Percentiles rank a stretch among this genome's conserved stretches.
These are phyloP conservation scores for Copidosoma aretas DNA, from an alignment of 2,888 invertebrate species.

Conservation along the genomic window DNA sequence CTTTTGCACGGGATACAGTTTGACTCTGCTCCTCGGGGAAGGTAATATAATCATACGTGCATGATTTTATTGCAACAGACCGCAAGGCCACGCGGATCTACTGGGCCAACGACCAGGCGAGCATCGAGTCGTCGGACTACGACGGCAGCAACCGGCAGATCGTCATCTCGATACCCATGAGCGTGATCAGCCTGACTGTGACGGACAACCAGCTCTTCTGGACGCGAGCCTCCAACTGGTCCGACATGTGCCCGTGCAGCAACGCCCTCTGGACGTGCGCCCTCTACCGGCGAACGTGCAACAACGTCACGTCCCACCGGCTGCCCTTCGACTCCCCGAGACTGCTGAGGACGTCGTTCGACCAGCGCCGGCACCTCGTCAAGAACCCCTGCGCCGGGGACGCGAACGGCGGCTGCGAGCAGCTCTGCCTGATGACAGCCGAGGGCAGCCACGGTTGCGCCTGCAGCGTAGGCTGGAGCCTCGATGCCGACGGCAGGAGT, in stretches of 20 bases:
- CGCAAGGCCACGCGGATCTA: conserved; percentile 18
- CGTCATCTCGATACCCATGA: conserved; percentile 1
- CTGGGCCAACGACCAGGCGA: conserved; percentile 14
- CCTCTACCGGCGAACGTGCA: conserved; percentile 2
- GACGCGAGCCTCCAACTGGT: not conserved
- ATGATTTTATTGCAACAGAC: too few species aligned
- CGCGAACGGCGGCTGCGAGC: conserved; percentile 15
- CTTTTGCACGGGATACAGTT: too few species aligned
- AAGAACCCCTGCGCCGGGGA: conserved; percentile 12
- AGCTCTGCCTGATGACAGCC: conserved; percentile 19
- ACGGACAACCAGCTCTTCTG: conserved; percentile 23
- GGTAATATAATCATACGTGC: too few species aligned
- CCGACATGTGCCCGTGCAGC: conserved; percentile 13
- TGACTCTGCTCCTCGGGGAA: too few species aligned
- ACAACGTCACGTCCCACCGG: not conserved
- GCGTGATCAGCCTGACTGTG: conserved; percentile 13
- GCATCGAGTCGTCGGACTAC: conserved; percentile 23
- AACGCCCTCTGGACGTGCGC: conserved; percentile 18
- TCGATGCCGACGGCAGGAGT: conserved; percentile 9
- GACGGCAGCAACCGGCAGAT: conserved; percentile 12
- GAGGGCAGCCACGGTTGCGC: conserved; percentile 17
- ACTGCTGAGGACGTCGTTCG: not conserved
- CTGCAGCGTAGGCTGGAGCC: conserved; percentile 23
- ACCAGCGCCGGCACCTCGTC: not conserved
- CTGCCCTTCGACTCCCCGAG: conserved; percentile 8